A percentile compares a stretch with the other conserved stretches of the same genome.
phyloP scores from a whole-genome alignment of 2,797 vertebrate species.

The Xerus rutilus region DNA sequence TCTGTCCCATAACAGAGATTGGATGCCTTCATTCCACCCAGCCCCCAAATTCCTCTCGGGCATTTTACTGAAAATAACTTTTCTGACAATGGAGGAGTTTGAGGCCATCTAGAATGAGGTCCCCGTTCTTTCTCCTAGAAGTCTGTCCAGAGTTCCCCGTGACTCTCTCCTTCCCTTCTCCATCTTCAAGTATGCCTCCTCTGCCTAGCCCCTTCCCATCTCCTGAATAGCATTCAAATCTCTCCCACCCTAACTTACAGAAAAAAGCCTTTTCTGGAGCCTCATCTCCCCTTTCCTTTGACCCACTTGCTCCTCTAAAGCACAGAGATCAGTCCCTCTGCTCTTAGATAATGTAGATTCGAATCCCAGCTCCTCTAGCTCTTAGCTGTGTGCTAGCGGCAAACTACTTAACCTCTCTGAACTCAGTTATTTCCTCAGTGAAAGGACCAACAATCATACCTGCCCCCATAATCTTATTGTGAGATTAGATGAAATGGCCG shows the following conservation, averaged over 20 bases:
- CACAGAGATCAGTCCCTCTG: neutral
- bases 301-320: neutral
- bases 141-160: neutral
- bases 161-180: neutral
- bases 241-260: neutral
- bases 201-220: neutral
- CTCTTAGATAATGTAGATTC: neutral
- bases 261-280: neutral
- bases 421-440: neutral
- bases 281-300: neutral
- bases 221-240: neutral
- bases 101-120: neutral
- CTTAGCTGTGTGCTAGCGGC: neutral
- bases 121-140: neutral
- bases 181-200: neutral
- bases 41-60: neutral
- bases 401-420: constrained; percentile 37
- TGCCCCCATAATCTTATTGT: neutral
- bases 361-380: neutral
- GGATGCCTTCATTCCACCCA: neutral
- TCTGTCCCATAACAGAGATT: neutral
- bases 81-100: neutral
- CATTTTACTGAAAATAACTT: neutral
- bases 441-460: neutral
- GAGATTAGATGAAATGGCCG: neutral